phyloP scores from a whole-genome alignment of 2,797 vertebrate genomes.

The Sebastes taczanowskii region DNA sequence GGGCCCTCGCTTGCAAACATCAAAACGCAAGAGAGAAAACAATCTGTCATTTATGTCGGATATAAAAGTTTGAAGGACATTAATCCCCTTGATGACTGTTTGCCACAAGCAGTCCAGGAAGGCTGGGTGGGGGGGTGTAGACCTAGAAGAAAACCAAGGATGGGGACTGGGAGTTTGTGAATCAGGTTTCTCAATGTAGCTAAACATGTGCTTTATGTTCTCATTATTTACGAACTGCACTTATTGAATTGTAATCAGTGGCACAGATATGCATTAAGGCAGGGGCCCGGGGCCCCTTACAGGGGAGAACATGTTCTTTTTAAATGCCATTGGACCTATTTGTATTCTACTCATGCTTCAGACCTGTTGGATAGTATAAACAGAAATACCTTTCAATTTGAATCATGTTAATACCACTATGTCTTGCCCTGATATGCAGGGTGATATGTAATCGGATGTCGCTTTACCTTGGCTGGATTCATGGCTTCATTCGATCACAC shows the following conservation, averaged over 20 bases:
- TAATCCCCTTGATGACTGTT: constrained; percentile 56
- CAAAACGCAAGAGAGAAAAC: constrained; percentile 59
- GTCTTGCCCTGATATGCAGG: no score
- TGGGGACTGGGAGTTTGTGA: constrained; percentile 1
- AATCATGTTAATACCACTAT: no score
- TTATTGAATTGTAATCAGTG: background rate
- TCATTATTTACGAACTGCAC: background rate
- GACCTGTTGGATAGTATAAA: no score
- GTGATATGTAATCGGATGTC: no score
- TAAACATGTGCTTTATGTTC: background rate
- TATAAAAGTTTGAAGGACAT: constrained; percentile 63
- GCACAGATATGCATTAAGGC: background rate
- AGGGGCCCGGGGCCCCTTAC: no score
- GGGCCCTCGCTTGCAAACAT: constrained; percentile 43
- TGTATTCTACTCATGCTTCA: no score
- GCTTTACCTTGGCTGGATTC: no score
- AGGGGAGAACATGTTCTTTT: no score
- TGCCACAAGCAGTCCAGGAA: constrained; percentile 14
- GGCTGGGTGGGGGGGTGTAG: background rate
- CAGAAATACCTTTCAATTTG: no score
- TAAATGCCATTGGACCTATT: no score
- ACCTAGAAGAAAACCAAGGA: background rate
- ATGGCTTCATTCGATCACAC: no score
- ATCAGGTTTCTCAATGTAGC: background rate
- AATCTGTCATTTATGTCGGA: constrained; percentile 52